These are phyloP conservation scores for Mesoligia furuncula DNA, from an alignment of 2,888 invertebrate species.

Conservation along the genomic window DNA sequence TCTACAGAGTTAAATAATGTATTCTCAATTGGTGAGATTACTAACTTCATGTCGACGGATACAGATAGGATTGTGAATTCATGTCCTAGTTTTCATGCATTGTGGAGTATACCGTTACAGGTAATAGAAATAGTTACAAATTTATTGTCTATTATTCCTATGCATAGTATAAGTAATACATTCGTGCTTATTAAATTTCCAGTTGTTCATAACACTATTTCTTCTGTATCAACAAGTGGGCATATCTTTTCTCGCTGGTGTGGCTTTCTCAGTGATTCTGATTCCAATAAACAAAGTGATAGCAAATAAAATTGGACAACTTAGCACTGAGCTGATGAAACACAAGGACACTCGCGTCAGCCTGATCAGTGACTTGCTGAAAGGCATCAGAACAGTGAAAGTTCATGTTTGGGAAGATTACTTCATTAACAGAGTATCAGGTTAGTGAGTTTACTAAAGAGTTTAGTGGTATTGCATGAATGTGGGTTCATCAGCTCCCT, in stretches of 20 bases:
- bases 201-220: conserved; percentile 95
- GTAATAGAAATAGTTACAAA: conserved; percentile 76
- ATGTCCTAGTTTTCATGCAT: conserved; percentile 98
- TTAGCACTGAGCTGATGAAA: conserved; percentile 96
- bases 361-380: conserved; percentile 95
- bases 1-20: conserved; percentile 85
- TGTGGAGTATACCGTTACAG: conserved; percentile 99
- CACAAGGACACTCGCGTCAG: conserved; percentile 97
- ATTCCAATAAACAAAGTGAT: conserved; percentile 98
- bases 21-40: conserved; percentile 95
- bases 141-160: background rate
- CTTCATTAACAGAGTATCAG: conserved; percentile 93
- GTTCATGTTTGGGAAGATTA: conserved; percentile 98
- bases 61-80: conserved; percentile 98
- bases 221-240: conserved; percentile 97
- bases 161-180: conserved; percentile 1
- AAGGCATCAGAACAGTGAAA: conserved; percentile 97
- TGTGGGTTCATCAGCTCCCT: background rate
- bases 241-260: conserved; percentile 96
- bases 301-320: conserved; percentile 96
- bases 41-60: conserved; percentile 99
- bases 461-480: background rate
- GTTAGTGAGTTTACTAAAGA: conserved; percentile 79
- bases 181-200: conserved; percentile 72
- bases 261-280: conserved; percentile 95